Conservation (phyloP, 2,888 invertebrate species). For the Tipula vernalis region DNA sequence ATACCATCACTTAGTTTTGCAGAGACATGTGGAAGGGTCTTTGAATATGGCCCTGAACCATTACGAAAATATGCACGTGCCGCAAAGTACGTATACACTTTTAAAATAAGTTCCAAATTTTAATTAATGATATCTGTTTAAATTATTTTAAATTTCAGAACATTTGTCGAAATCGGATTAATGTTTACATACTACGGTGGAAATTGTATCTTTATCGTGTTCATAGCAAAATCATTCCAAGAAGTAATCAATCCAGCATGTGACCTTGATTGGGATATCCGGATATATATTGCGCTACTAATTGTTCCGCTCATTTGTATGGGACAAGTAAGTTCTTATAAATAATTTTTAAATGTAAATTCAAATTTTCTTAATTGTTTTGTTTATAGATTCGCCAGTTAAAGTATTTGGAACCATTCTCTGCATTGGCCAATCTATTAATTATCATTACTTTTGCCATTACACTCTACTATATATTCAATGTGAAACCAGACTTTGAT, state of each 20-base stretch:
- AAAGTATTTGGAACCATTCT: conserved; percentile 78
- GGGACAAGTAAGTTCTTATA: conserved; percentile 23
- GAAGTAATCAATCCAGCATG: conserved; percentile 36
- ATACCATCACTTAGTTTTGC: conserved; percentile 68
- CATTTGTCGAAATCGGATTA: conserved; percentile 53
- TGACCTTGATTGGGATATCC: conserved; percentile 36
- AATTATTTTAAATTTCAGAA: conserved; percentile 37
- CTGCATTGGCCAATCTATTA: conserved; percentile 72
- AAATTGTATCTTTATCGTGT: conserved; percentile 63
- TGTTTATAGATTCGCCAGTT: conserved; percentile 54
- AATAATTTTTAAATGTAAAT: not conserved
- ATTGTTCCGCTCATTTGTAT: conserved; percentile 57
- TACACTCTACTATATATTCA: conserved; percentile 73
- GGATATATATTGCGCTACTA: conserved; percentile 53
- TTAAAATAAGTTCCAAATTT: not conserved
- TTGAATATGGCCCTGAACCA: conserved; percentile 57
- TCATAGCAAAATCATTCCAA: conserved; percentile 46
- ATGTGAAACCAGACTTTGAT: conserved; percentile 38
- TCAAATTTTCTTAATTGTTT: not conserved
- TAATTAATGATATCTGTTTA: no score
- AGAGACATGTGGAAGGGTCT: conserved; percentile 71
- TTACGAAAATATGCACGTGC: conserved; percentile 49
- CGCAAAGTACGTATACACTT: conserved; percentile 47
- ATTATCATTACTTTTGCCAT: conserved; percentile 67
- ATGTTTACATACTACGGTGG: conserved; percentile 59